Evolutionary conservation across 2,797 vertebrate species (phyloP).

Genomic region (Leptoclinus maculatus): DNA sequence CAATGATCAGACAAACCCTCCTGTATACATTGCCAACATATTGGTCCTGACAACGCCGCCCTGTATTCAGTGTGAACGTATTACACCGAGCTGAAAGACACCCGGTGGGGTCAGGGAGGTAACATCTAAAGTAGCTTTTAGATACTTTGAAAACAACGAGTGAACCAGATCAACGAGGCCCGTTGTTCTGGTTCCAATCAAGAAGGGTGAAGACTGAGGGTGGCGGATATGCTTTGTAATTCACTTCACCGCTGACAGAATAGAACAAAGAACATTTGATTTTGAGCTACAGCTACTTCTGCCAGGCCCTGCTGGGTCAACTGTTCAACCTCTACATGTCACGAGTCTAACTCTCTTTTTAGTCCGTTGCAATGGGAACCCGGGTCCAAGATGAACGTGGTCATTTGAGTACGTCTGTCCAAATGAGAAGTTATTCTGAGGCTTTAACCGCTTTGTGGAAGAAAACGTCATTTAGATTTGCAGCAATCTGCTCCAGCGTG

Average conservation of each 20-base stretch:
- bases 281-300: not conserved
- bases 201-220: not conserved
- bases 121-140: not conserved
- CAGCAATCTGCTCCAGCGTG: not conserved
- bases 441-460: not conserved
- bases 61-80: not conserved
- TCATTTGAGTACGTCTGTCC: not conserved
- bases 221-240: not conserved
- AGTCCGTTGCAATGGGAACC: not conserved
- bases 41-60: constrained; percentile 6
- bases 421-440: not conserved
- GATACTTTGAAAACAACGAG: not conserved
- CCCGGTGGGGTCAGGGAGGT: not conserved
- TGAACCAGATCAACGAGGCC: not conserved
- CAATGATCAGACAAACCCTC: not conserved
- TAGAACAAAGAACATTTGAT: not conserved
- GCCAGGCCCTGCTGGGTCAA: not conserved
- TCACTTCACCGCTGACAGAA: not conserved
- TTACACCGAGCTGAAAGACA: constrained; percentile 1
- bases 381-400: not conserved
- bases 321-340: not conserved
- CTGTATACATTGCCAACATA: not conserved
- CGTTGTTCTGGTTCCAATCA: not conserved
- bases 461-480: not conserved
- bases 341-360: not conserved